Conservation (phyloP, 2,888 invertebrate genomes). For the Minunthozetes semirufus region DNA sequence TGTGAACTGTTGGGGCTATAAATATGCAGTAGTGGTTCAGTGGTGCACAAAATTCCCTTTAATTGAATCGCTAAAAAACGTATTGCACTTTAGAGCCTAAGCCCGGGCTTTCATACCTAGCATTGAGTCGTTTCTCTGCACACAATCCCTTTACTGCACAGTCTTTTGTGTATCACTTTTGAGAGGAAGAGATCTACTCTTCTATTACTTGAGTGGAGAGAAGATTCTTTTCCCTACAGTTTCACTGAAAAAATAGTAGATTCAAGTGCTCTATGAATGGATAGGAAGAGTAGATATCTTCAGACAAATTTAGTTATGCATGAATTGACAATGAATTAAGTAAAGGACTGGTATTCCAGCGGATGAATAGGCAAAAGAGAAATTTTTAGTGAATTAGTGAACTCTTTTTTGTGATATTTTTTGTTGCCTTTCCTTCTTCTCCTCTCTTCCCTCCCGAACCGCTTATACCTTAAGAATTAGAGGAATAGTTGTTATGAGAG, state of each 20-base stretch:
- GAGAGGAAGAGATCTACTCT: too few species aligned
- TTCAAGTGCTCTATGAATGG: background rate
- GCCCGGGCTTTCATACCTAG: background rate
- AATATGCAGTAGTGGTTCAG: slow-evolving; percentile 25
- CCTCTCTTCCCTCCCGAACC: background rate
- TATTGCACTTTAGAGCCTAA: slow-evolving; percentile 8
- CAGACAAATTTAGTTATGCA: slow-evolving; percentile 27
- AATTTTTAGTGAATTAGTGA: slow-evolving; percentile 14
- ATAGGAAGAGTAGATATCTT: background rate
- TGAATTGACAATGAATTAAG: background rate
- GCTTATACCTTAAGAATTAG: background rate
- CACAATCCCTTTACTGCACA: too few species aligned
- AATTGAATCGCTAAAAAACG: slow-evolving; percentile 30
- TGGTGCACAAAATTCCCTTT: slow-evolving; percentile 28
- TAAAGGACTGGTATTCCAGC: slow-evolving; percentile 8
- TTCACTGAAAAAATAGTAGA: background rate
- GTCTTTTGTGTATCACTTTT: too few species aligned
- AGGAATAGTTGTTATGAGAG: slow-evolving; percentile 6
- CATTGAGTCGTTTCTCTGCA: background rate
- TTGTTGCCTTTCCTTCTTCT: background rate
- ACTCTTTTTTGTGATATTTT: background rate
- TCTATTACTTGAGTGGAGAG: too few species aligned
- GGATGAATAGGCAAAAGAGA: slow-evolving; percentile 2
- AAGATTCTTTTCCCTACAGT: too few species aligned
- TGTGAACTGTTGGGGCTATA: slow-evolving; percentile 3